Base-by-base conservation (phyloP, 2,797 vertebrate species). In the Gephyroberyx darwinii region DNA sequence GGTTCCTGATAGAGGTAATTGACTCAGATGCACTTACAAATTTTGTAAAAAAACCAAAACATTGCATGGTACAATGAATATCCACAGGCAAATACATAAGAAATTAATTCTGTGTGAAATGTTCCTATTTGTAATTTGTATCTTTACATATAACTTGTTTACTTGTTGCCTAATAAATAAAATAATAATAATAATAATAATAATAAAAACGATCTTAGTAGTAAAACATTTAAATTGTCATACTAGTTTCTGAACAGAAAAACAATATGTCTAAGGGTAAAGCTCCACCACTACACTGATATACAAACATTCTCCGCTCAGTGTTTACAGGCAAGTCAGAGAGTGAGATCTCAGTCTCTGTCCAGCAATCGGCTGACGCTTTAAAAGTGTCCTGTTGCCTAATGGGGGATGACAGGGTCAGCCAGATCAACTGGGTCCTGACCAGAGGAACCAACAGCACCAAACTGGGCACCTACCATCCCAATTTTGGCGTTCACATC, bases 351-450 rank as follows among this genome's bases (percentile, higher is more conserved):
- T 51, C 69, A 20, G 69, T 85, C 22, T 71, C 39, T 55, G 56
- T 75, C 43, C 70, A 26, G 12, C 37, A 26, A 30, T 63, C 69
- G 8, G 71, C 26, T 20, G 50, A 69, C 2, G 35, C 26, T 0
- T 56, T 75, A 19, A 65, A 52, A 12, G 14, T 89, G 33, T 84
- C 72, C 58, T 90, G 89, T 57, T 30, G 35, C 48, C 63, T 89
- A 4, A 12, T 35, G 52, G 78, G 75, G 17, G 54, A 83, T 1
- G 78, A 81, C 2, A 80, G 39, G 16, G 68, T 88, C 45, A 61
- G 64, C 31, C 89, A 90, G 55, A 64, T 88, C 61, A 88, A 83
- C 78, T 90, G 89, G 89, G 71, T 72, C 20, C 71, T 62, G 54
- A 48, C 53, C 7, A 55, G 37, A 19, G 74, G 70, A 31, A 26